Evolutionary conservation across 2,113 vertebrate species (phyloP), one percentile per base, ranked within the genome.

Genomic region (Nipponia nippon): DNA sequence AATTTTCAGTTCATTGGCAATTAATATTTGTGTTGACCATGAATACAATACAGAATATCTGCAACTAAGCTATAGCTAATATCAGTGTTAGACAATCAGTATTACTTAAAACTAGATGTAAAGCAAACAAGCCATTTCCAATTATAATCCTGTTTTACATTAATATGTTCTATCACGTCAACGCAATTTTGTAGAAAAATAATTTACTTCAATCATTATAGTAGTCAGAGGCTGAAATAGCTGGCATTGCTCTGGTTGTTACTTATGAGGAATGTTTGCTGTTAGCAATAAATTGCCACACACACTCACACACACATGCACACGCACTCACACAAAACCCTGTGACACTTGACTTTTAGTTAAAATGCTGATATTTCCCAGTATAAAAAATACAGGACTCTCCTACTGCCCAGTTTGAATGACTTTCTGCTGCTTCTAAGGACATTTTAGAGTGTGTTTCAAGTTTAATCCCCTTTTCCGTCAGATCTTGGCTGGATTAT

Each of bases 261-360:
- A 53, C 14, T 62, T 44, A 16, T 1, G 27, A 32, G 20, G 21
- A 61, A 47, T 12, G 13, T 55, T 65, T 78, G 30, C 49, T 65
- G 11, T 47, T 46, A 49, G 27, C 30, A 34, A 15, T 30, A 47
- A 79, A 79, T 50, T 3, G 1, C 67, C 38, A 27, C 14, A 30
- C 4, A 10, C 9, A 9, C 7, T 21, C 20, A 49, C 0, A 0
- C 4, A 3, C 36, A 69, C 4, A 32, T 10, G 15, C 6, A 13
- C 17, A 49, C 30, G 81, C 13, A 50, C 29, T 36, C 22, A 32
- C 36, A 63, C 12, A 79, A 66, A 83, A 20, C 12, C 8, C n/a
- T 3, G 5, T 3, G 3, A 46, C 36, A 52, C 14, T 13, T 76
- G 10, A 13, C 9, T 70, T 58, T 67, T 53, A 17, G 38, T 29